Evolutionary conservation across 37 sponge, comb jelly and placozoan genomes (phyloP).

Genomic region (Cliona cf. orientalis): DNA sequence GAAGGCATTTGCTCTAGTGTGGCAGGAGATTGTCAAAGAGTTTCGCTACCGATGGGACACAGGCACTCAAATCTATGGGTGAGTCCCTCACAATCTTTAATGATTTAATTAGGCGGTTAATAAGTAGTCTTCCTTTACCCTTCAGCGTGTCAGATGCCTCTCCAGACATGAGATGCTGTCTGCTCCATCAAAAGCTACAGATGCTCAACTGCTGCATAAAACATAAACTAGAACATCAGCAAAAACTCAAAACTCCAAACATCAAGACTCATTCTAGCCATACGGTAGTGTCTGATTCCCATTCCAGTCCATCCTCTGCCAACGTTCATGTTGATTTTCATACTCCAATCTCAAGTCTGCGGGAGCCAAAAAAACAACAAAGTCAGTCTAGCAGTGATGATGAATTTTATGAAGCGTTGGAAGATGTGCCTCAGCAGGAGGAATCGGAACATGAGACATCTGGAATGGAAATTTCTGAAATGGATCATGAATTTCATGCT

Average conservation of each 20-base stretch:
- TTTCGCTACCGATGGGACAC: conserved; percentile 89
- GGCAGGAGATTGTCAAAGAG: conserved; percentile 85
- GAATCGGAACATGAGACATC: not conserved
- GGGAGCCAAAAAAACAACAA: not conserved
- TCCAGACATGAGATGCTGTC: conserved; percentile 74
- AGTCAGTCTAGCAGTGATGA: conserved; percentile 36
- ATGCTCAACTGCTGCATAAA: conserved; percentile 94
- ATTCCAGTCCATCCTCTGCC: not conserved
- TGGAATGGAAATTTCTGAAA: not conserved
- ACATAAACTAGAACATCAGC: conserved; percentile 47
- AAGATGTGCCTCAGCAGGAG: not conserved
- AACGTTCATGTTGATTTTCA: too few relatives aligned
- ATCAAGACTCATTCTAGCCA: not conserved
- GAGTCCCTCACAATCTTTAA: not conserved
- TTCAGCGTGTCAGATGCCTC: conserved; percentile 48
- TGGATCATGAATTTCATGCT: not conserved
- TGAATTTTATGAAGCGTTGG: conserved; percentile 84
- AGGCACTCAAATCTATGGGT: conserved; percentile 57
- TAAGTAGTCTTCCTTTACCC: not conserved
- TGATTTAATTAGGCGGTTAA: not conserved
- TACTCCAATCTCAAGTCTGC: conserved; percentile 5
- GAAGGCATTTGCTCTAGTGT: conserved; percentile 71
- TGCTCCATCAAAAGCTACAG: conserved; percentile 95
- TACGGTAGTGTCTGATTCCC: not conserved
- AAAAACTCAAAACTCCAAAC: conserved; percentile 20